Percentiles rank a stretch among this genome's conserved stretches.
Conservation (phyloP, 2,888 invertebrate genomes). For the Chymomyza caudatula region DNA sequence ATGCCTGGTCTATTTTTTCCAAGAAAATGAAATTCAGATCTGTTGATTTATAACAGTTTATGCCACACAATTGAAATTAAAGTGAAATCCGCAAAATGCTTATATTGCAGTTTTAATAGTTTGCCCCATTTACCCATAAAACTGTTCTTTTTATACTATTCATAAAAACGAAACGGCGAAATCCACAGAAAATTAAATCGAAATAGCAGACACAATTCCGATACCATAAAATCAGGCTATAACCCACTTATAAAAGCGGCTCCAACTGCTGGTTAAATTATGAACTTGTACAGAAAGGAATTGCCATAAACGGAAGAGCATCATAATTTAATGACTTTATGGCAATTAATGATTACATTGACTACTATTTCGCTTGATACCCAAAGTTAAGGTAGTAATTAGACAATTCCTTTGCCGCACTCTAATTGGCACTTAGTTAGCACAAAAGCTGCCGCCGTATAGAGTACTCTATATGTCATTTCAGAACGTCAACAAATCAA, state of each 20-base stretch:
- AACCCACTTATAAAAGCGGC: neutral
- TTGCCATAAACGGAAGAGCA: neutral
- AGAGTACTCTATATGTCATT: neutral
- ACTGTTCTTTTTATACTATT: no score
- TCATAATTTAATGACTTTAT: neutral
- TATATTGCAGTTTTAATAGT: no score
- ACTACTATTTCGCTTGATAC: neutral
- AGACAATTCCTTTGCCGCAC: neutral
- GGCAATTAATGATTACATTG: neutral
- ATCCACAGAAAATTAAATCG: no score
- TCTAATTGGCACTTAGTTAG: neutral
- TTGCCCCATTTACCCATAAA: no score
- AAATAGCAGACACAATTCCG: no score
- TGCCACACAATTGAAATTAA: no score
- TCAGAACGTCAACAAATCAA: slow-evolving; percentile 20
- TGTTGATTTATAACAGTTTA: no score
- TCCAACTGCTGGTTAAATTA: neutral
- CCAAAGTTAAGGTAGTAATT: neutral
- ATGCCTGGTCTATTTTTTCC: no score
- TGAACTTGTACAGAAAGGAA: neutral
- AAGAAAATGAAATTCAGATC: no score
- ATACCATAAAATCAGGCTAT: neutral
- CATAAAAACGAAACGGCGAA: no score
- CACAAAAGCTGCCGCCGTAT: neutral
- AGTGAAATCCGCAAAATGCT: no score